Base-by-base conservation (phyloP, 2,797 vertebrate genomes). In the Simalia tracyae region DNA sequence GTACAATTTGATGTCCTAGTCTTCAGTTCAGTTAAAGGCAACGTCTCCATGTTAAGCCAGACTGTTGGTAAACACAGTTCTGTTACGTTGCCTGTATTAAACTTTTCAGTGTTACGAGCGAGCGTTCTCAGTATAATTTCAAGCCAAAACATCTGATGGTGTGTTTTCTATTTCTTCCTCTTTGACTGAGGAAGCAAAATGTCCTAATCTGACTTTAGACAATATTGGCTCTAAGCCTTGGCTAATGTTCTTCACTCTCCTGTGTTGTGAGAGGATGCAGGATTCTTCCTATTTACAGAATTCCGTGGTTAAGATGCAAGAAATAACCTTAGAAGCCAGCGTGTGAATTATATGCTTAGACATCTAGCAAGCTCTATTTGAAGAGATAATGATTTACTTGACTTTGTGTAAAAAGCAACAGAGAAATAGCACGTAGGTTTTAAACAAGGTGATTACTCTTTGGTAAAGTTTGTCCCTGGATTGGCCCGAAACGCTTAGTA, bases 371-470 rank as follows among this genome's bases (percentile, higher is more conserved):
- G 95, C 93, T 91, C 4, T 86, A 84, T 88, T 2, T 42, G 36
- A 76, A 76, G 36, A 95, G 91, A 95, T 93, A 96, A 94, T 0
- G 0, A 87, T 90, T 94, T 95, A 94, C 94, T 95, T 95, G 93
- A 93, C 95, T 92, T 94, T 60, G 1, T 85, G 72, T 93, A 93
- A 92, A 88, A 89, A 90, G 93, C 63, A 89, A 92, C 91, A 84
- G 90, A 89, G 94, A 95, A 96, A 95, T 94, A 0, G 50, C 92
- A 88, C 66, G 0, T 59, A n/a, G 17, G 54, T 84, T 54, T 84
- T 46, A 84, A 84, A 84, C 9, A 68, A 68, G 9, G 10, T 10
- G n/a, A 68, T 68, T 68, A 28, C 26, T 68, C 66, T n/a, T 68
- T 31, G n/a, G 66, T 68, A 9, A 7, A 31, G 15, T n/a, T 2